Evolutionary conservation across 2,797 vertebrate species (phyloP), one percentile per base, ranked within the genome.

Genomic region (Oreochromis mossambicus): DNA sequence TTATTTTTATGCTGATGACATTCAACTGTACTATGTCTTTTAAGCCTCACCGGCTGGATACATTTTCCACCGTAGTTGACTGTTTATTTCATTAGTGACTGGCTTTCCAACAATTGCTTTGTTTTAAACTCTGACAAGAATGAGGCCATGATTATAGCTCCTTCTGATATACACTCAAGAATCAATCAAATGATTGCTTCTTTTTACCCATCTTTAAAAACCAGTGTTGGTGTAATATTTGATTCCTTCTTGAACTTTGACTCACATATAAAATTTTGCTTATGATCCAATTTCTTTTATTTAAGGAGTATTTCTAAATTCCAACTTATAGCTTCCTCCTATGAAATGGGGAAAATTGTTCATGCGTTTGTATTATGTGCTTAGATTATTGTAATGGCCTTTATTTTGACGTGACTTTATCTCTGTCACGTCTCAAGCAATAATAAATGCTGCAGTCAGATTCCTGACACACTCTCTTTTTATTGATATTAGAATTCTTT

Each of bases 321-420:
- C 26, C 14, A 32, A 58, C 55, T 14, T 58, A 34, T 19, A 58
- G 29, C 19, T 58, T 58, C 3, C 1, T 58, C 29, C 15, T 58
- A 34, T 58, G 0, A 58, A 58, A 58, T 58, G 55, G 55, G 29
- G 1, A 32, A 1, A 2, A 0, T 1, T 0, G 32, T 32, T 58
- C 56, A 58, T 58, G 56, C 8, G 17, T 34, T 58, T 58, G 8
- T 58, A 19, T 32, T 32, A 32, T 58, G 56, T 0, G 5, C 55
- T 32, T 32, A 58, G 55, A 58, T 58, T 58, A 58, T 26, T 58
- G 0, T 32, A 1, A 4, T 58, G 55, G 26, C 0, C 29, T 32
- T 58, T 26, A 58, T 58, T 58, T 32, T 17, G 26, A 26, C 26
- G 1, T 26, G 26, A 26, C 26, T 26, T 26, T 26, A 58, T 58